Evolutionary conservation across 2,113 vertebrate genomes (phyloP).

Genomic region (Typhlomys cinereus): DNA sequence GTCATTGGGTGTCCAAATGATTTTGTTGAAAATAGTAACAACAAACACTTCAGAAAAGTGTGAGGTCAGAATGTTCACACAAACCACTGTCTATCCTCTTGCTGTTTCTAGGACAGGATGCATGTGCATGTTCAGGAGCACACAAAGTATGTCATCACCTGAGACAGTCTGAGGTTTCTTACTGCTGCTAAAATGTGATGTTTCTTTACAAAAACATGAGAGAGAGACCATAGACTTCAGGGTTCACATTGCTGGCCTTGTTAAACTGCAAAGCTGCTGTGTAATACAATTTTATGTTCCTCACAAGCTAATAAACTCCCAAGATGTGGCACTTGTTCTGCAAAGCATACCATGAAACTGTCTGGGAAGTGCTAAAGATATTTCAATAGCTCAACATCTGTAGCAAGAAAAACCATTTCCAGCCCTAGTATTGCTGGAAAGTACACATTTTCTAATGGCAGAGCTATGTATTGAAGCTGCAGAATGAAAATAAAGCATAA

Average conservation of each 20-base stretch:
- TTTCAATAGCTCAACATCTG: conserved; percentile 35
- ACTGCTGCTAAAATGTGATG: conserved; percentile 45
- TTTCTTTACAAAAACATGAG: neutral
- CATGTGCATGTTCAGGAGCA: neutral
- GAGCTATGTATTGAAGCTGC: conserved; percentile 23
- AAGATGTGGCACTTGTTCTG: neutral
- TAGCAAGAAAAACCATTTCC: conserved; percentile 43
- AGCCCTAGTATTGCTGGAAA: neutral
- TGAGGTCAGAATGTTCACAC: conserved; percentile 6
- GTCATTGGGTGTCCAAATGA: neutral
- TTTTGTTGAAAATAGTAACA: neutral
- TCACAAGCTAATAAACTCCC: neutral
- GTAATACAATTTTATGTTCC: neutral
- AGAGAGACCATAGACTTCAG: neutral
- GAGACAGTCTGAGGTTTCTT: conserved; percentile 18
- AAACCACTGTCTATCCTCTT: neutral
- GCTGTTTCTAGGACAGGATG: neutral
- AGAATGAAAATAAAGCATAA: conserved; percentile 28
- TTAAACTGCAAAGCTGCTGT: conserved; percentile 14
- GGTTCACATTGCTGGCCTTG: neutral
- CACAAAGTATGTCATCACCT: neutral
- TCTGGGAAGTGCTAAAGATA: conserved; percentile 15
- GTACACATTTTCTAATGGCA: conserved; percentile 31
- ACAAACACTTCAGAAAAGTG: conserved; percentile 36
- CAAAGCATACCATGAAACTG: conserved; percentile 37